Conservation (phyloP, 2,113 vertebrate genomes). For the Leuciscus idus region DNA sequence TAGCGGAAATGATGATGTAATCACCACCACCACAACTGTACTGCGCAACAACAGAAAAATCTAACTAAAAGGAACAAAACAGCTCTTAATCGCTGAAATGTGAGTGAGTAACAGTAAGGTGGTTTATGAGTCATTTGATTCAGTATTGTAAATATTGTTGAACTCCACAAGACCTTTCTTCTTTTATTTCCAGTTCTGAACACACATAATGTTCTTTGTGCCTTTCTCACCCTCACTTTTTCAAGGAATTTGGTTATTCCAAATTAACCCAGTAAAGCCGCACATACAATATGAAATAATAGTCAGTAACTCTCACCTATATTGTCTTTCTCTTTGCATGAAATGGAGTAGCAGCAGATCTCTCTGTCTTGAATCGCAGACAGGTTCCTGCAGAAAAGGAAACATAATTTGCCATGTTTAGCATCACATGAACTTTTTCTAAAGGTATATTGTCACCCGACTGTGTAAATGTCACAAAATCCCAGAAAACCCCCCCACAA, state of each 20-base stretch:
- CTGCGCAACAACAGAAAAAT: background rate
- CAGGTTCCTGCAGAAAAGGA: slow-evolving; percentile 75
- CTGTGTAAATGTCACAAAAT: background rate
- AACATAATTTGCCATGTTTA: background rate
- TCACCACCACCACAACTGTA: background rate
- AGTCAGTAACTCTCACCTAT: slow-evolving; percentile 71
- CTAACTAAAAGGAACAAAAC: background rate
- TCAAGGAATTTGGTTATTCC: background rate
- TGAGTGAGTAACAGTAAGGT: background rate
- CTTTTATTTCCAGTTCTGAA: background rate
- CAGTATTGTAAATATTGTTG: background rate
- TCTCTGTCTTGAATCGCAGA: slow-evolving; percentile 85
- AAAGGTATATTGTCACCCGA: background rate
- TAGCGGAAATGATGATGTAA: background rate
- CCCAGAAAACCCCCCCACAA: background rate
- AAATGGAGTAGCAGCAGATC: slow-evolving; percentile 87
- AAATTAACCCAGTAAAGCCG: too few species aligned
- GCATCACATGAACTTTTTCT: background rate
- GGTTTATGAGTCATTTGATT: background rate
- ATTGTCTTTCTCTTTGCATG: slow-evolving; percentile 87
- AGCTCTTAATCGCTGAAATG: background rate
- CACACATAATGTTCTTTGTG: background rate
- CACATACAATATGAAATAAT: too few species aligned
- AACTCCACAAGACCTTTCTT: background rate
- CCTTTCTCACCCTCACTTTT: background rate